These are phyloP conservation scores for Prostheceraeus crozeri DNA, from an alignment of 2,888 invertebrate species.

Conservation along the genomic window DNA sequence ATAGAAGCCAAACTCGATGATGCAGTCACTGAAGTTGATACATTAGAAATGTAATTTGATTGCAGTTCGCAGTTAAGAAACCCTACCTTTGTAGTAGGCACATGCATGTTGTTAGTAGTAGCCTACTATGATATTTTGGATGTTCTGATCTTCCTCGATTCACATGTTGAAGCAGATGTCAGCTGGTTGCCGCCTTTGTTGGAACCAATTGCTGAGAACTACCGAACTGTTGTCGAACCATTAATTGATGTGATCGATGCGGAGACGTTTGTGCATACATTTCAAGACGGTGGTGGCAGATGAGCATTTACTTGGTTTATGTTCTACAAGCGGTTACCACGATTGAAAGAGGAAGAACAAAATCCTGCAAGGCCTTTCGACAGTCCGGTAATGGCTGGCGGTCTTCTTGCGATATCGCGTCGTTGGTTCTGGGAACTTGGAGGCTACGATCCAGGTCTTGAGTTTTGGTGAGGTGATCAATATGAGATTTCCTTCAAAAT, in stretches of 20 bases:
- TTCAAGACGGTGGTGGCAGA: constrained; percentile 88
- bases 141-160: constrained; percentile 56
- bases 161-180: constrained; percentile 54
- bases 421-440: constrained; percentile 91
- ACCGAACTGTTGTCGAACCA: constrained; percentile 80
- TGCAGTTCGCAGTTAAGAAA: too few relatives aligned
- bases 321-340: constrained; percentile 68
- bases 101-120: too few relatives aligned
- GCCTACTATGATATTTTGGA: constrained; percentile 54
- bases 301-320: constrained; percentile 95
- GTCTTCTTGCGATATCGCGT: constrained; percentile 80
- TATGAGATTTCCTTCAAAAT: constrained; percentile 95
- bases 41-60: too few relatives aligned
- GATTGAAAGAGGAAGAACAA: constrained; percentile 66
- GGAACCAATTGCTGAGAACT: constrained; percentile 63
- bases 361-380: constrained; percentile 74
- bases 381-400: constrained; percentile 94
- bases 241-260: constrained; percentile 82
- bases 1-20: too few relatives aligned
- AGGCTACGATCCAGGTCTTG: constrained; percentile 63
- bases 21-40: too few relatives aligned
- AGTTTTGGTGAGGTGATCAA: constrained; percentile 97
- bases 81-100: too few relatives aligned
- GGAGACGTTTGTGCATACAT: constrained; percentile 81
- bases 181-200: constrained; percentile 57